A percentile compares a stretch with the other conserved stretches of the same genome.
phyloP scores from a whole-genome alignment of 1,140 invertebrate genomes.

The Copidosoma floridanum region DNA sequence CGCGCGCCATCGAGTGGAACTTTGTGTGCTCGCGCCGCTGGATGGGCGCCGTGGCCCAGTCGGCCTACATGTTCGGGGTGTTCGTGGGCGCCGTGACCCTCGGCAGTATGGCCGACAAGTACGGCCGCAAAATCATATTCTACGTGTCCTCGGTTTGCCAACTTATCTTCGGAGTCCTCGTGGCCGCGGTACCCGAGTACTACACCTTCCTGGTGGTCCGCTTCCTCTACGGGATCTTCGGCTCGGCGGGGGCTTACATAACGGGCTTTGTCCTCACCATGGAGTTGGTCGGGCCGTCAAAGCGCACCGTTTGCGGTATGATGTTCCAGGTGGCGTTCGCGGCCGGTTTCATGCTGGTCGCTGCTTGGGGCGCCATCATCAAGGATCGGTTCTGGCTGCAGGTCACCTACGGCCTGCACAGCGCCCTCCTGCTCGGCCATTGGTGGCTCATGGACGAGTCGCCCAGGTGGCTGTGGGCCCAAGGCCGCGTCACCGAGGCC shows the following conservation, averaged over 20 bases:
- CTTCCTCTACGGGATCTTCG: constrained; percentile 77
- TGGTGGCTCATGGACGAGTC: constrained; percentile 87
- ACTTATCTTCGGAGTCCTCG: constrained; percentile 67
- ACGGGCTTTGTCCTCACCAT: constrained; percentile 83
- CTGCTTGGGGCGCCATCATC: constrained; percentile 77
- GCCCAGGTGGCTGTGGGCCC: constrained; percentile 80
- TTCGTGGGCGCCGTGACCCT: constrained; percentile 80
- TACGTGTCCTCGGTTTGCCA: constrained; percentile 73
- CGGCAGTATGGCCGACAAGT: constrained; percentile 84
- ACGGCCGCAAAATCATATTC: constrained; percentile 78
- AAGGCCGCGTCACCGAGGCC: constrained; percentile 70
- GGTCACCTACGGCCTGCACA: constrained; percentile 76
- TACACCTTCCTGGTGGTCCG: constrained; percentile 68
- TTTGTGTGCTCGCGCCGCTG: constrained; percentile 80
- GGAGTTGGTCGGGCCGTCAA: constrained; percentile 81
- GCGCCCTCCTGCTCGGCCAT: constrained; percentile 70
- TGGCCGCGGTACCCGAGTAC: constrained; percentile 75
- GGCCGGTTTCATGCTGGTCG: constrained; percentile 77
- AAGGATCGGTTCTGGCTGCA: constrained; percentile 73
- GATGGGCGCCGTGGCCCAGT: constrained; percentile 78
- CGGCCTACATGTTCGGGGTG: constrained; percentile 85
- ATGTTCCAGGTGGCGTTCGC: constrained; percentile 80
- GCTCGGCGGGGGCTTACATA: constrained; percentile 80
- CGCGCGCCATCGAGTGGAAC: constrained; percentile 77
- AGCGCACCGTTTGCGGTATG: constrained; percentile 78